These are phyloP conservation scores for Bimastos eiseni DNA, from an alignment of 2,888 invertebrate genomes.

Conservation along the genomic window DNA sequence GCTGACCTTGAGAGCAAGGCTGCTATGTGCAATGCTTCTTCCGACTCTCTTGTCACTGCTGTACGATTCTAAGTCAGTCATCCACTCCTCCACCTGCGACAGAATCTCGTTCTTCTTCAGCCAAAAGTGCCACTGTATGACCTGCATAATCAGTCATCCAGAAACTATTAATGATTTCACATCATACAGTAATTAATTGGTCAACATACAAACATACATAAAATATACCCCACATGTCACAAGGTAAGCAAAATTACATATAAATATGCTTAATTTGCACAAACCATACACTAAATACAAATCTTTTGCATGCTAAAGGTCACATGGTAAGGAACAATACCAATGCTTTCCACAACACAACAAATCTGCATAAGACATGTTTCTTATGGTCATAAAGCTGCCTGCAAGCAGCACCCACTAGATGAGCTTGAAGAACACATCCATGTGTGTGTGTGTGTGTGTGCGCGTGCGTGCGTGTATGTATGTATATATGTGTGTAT, in stretches of 20 bases:
- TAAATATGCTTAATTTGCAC: background rate
- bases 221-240: background rate
- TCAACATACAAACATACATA: background rate
- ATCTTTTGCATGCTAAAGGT: background rate
- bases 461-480: no score
- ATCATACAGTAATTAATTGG: background rate
- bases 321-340: background rate
- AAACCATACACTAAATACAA: background rate
- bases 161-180: background rate
- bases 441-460: no score
- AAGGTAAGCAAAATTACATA: background rate
- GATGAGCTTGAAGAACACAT: no score
- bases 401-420: background rate
- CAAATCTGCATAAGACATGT: background rate
- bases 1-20: constrained; percentile 71
- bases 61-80: constrained; percentile 80
- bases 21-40: constrained; percentile 74
- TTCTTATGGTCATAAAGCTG: background rate
- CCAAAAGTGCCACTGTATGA: constrained; percentile 91
- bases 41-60: constrained; percentile 77
- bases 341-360: background rate
- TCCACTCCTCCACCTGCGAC: constrained; percentile 86
- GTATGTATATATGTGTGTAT: no score
- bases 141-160: constrained; percentile 65
- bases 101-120: constrained; percentile 87